phyloP scores from a whole-genome alignment of 1,140 invertebrate genomes.

The Protaetia brevitarsis region DNA sequence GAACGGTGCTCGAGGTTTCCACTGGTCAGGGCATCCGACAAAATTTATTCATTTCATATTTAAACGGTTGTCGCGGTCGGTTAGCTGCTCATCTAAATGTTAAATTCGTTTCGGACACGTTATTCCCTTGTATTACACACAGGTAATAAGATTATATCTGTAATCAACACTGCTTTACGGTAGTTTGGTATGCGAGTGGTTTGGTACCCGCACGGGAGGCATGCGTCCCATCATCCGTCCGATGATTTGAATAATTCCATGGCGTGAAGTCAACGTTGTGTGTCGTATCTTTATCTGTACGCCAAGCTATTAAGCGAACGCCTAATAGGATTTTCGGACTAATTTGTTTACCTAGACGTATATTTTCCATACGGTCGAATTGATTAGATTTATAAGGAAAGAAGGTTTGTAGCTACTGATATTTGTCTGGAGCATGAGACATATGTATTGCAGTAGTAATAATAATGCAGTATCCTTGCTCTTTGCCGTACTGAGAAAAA shows the following conservation, averaged over 20 bases:
- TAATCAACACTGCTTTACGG: slow-evolving; percentile 20
- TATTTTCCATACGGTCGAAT: not conserved
- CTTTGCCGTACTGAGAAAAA: too few relatives aligned
- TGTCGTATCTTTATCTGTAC: slow-evolving; percentile 2
- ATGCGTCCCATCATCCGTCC: too few relatives aligned
- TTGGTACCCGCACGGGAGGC: slow-evolving; percentile 11
- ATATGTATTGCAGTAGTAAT: too few relatives aligned
- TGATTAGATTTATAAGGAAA: too few relatives aligned
- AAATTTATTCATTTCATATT: slow-evolving; percentile 23
- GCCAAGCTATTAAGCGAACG: not conserved
- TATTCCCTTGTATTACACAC: slow-evolving; percentile 19
- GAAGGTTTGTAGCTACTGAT: too few relatives aligned
- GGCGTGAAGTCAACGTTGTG: not conserved
- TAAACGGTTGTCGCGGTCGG: slow-evolving; percentile 14
- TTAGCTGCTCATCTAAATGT: slow-evolving; percentile 22
- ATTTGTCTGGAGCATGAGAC: too few relatives aligned
- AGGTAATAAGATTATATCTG: slow-evolving; percentile 22
- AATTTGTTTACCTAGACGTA: slow-evolving; percentile 5
- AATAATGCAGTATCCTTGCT: too few relatives aligned
- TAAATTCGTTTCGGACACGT: slow-evolving; percentile 19
- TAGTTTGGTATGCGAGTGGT: slow-evolving; percentile 15
- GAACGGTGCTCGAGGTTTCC: too few relatives aligned
- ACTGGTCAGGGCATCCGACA: too few relatives aligned
- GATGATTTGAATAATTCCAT: slow-evolving; percentile 15
- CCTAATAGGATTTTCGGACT: not conserved